Conservation (phyloP, 2,113 vertebrate species). For the zebrafish (Danio rerio) region GRCz12tu NC_133196.1:4962001-4962500, state of each 20-base stretch:
- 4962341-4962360: conserved; percentile 1
- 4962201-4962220: conserved; percentile 9
- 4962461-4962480: too few relatives aligned
- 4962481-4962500: too few relatives aligned
- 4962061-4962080: conserved; percentile 13
- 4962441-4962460: too few relatives aligned
- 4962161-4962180: conserved; percentile 20
- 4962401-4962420: too few relatives aligned
- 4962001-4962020: conserved; percentile 8
- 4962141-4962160: conserved; percentile 31
- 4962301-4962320: neutral
- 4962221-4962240: neutral
- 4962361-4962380: neutral
- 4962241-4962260: conserved; percentile 20
- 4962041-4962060: conserved; percentile 30
- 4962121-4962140: conserved; percentile 35
- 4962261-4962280: neutral
- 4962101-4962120: neutral
- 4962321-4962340: neutral
- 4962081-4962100: conserved; percentile 9
- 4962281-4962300: neutral
- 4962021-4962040: conserved; percentile 32
- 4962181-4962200: conserved; percentile 17
- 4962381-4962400: too few relatives aligned
- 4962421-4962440: too few relatives aligned